Conservation (phyloP, 2,113 vertebrate genomes). For the Alethe diademata region DNA sequence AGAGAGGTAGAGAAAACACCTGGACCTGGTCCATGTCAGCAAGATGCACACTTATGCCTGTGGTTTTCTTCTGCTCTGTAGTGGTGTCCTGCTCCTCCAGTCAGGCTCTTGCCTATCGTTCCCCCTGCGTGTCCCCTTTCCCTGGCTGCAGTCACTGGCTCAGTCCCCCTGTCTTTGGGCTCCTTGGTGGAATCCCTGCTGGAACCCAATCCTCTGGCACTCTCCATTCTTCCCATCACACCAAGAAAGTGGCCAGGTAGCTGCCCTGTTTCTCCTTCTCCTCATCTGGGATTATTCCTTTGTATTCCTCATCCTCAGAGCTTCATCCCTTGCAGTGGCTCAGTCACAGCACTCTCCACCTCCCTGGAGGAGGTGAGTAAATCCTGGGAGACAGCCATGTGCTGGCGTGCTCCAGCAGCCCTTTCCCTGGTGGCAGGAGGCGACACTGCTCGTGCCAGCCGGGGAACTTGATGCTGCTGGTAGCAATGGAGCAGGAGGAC, state of each 20-base stretch:
- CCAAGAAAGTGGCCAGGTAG: neutral
- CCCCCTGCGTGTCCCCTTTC: rapidly evolving
- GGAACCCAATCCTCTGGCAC: neutral
- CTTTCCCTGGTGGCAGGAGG: neutral
- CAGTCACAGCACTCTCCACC: neutral
- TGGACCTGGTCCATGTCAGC: rapidly evolving
- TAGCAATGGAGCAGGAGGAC: neutral
- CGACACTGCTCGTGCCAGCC: rapidly evolving
- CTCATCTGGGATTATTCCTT: neutral
- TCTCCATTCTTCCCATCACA: neutral
- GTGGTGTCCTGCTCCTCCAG: neutral
- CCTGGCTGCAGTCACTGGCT: rapidly evolving
- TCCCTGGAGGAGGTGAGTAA: neutral
- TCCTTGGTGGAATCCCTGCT: neutral
- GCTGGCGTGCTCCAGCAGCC: neutral
- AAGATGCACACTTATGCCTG: rapidly evolving
- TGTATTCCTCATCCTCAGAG: neutral
- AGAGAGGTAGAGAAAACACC: neutral
- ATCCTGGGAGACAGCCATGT: neutral
- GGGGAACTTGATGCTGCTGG: neutral
- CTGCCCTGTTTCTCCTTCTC: neutral
- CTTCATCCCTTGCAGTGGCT: neutral
- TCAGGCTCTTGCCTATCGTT: rapidly evolving
- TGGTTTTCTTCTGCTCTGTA: neutral
- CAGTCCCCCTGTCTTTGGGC: neutral